A percentile compares a stretch with the other conserved stretches of the same genome.
Evolutionary conservation across 1,140 invertebrate species (phyloP).

Genomic region (Drosophila aff.): DNA sequence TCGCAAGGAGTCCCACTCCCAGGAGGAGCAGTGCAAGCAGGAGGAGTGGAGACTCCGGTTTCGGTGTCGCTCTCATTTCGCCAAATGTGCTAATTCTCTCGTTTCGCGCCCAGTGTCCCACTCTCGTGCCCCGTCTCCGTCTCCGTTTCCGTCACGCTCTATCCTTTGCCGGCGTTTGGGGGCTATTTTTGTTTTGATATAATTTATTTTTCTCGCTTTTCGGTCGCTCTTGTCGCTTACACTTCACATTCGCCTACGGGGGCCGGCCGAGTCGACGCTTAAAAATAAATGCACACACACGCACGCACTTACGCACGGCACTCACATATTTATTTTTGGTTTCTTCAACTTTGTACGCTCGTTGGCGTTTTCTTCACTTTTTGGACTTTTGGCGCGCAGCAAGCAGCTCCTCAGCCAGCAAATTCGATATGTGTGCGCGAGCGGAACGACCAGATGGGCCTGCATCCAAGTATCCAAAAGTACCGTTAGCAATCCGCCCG

Average conservation of each 20-base stretch:
- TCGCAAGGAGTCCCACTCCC: slow-evolving; percentile 16
- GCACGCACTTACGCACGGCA: slow-evolving; percentile 35
- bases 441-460: not conserved
- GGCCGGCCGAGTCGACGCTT: slow-evolving; percentile 50
- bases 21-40: slow-evolving; percentile 30
- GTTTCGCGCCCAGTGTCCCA: slow-evolving; percentile 11
- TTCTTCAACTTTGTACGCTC: slow-evolving; percentile 45
- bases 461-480: slow-evolving; percentile 7
- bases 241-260: slow-evolving; percentile 69
- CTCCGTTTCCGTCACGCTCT: slow-evolving; percentile 14
- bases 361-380: slow-evolving; percentile 38
- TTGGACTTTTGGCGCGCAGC: slow-evolving; percentile 55
- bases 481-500: slow-evolving; percentile 45
- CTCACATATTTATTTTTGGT: slow-evolving; percentile 76
- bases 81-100: slow-evolving; percentile 49
- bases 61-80: slow-evolving; percentile 75
- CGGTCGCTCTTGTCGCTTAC: slow-evolving; percentile 49
- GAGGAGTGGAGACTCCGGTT: slow-evolving; percentile 49
- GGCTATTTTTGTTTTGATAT: slow-evolving; percentile 64
- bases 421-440: slow-evolving; percentile 33
- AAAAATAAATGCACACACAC: slow-evolving; percentile 70
- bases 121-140: slow-evolving; percentile 6
- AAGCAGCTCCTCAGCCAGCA: slow-evolving; percentile 13
- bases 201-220: slow-evolving; percentile 44
- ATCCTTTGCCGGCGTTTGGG: slow-evolving; percentile 29